phyloP scores from a whole-genome alignment of 2,797 vertebrate species.

The Danionella dracula region DNA sequence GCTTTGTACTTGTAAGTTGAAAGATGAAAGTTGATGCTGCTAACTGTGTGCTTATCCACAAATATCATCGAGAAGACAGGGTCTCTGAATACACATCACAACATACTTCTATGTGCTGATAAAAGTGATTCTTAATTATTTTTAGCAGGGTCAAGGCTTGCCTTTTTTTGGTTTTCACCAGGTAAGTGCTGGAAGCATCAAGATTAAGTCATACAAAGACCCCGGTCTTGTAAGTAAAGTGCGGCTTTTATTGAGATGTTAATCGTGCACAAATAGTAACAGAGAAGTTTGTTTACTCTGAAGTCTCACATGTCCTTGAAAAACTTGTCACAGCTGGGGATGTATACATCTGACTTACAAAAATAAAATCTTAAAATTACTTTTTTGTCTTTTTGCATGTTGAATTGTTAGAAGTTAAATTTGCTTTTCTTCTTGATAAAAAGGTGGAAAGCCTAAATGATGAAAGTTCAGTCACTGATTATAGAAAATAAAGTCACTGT shows the following conservation, averaged over 20 bases:
- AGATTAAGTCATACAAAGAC: background rate
- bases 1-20: constrained; percentile 50
- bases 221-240: no score
- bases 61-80: background rate
- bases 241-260: background rate
- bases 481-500: no score
- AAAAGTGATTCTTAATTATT: no score
- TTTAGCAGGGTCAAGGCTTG: background rate
- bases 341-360: constrained; percentile 27
- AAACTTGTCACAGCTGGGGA: constrained; percentile 16
- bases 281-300: constrained; percentile 21
- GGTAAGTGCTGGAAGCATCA: background rate
- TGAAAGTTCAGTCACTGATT: no score
- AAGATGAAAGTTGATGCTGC: background rate
- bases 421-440: no score
- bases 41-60: background rate
- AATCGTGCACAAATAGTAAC: constrained; percentile 14
- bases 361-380: constrained; percentile 36
- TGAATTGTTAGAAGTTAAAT: no score
- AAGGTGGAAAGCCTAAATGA: no score
- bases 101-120: no score
- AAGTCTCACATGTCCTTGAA: background rate
- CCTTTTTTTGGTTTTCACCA: background rate
- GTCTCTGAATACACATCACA: constrained; percentile 8
- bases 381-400: background rate